phyloP scores from a whole-genome alignment of 2,888 invertebrate genomes.

The Metacarcinus magister region DNA sequence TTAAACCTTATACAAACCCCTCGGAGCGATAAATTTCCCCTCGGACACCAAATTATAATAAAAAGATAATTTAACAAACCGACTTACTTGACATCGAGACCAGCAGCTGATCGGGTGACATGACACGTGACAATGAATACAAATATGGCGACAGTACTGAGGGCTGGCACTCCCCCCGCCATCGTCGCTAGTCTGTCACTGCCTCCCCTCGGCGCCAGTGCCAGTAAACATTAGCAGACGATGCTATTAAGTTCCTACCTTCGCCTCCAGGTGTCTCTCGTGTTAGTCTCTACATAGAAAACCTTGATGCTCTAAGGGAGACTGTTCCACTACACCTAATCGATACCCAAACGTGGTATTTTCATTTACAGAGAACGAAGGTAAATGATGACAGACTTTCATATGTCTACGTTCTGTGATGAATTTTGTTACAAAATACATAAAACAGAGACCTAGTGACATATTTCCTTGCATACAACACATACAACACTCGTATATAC shows the following conservation, averaged over 20 bases:
- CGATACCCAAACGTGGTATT: not conserved
- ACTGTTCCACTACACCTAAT: not conserved
- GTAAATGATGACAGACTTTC: not conserved
- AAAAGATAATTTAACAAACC: not conserved
- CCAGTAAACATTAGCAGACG: slow-evolving; percentile 72
- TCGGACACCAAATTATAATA: not conserved
- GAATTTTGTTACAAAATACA: not conserved
- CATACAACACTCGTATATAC: not conserved
- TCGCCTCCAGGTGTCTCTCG: slow-evolving; percentile 33
- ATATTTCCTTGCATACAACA: not conserved
- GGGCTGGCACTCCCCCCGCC: slow-evolving; percentile 10
- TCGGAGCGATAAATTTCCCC: not conserved
- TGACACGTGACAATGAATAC: slow-evolving; percentile 33
- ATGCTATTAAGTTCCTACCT: slow-evolving; percentile 8
- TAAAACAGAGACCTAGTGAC: not conserved
- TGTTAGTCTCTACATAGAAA: not conserved
- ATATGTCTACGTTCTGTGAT: not conserved
- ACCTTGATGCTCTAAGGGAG: not conserved
- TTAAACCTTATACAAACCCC: not conserved
- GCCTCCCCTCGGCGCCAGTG: slow-evolving; percentile 27
- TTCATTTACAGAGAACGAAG: not conserved
- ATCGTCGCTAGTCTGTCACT: slow-evolving; percentile 65
- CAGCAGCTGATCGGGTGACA: not conserved
- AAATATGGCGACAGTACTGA: not conserved
- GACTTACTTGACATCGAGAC: slow-evolving; percentile 49